phyloP scores from a whole-genome alignment of 2,888 invertebrate species.

The Drosophila cyrtoloma region DNA sequence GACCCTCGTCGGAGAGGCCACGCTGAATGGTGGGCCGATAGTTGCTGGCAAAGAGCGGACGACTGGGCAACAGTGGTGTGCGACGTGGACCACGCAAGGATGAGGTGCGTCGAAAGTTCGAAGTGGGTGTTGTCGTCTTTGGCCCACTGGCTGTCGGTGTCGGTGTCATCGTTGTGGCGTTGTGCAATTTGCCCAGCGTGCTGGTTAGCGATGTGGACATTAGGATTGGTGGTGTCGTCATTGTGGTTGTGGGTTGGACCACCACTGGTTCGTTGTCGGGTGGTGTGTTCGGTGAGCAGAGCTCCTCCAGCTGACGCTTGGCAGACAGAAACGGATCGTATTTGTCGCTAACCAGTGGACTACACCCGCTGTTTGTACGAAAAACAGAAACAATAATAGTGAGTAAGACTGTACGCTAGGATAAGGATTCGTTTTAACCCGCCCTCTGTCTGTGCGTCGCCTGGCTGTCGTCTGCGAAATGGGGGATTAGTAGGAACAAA shows the following conservation, averaged over 20 bases:
- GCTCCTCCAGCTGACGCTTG: conserved; percentile 92
- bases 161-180: conserved; percentile 2
- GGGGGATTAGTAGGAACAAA: conserved; percentile 62
- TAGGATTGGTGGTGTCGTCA: conserved; percentile 15
- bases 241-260: conserved; percentile 36
- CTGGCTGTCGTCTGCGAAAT: conserved; percentile 60
- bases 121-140: conserved; percentile 45
- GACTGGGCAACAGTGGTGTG: conserved; percentile 77
- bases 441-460: conserved; percentile 45
- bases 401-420: not conserved
- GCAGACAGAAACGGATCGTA: conserved; percentile 93
- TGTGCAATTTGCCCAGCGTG: conserved; percentile 30
- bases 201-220: conserved; percentile 77
- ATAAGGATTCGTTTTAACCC: conserved; percentile 12
- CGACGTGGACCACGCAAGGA: conserved; percentile 84
- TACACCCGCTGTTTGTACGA: conserved; percentile 51
- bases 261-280: conserved; percentile 66
- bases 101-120: conserved; percentile 84
- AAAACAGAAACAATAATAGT: conserved; percentile 2
- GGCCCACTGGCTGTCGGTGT: conserved; percentile 38
- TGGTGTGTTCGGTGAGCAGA: conserved; percentile 88
- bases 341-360: conserved; percentile 79
- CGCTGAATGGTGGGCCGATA: conserved; percentile 84
- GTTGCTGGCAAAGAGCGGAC: conserved; percentile 83
- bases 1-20: conserved; percentile 85